These are phyloP conservation scores for Conchocele bisecta DNA, from an alignment of 2,888 invertebrate genomes.

Conservation along the genomic window DNA sequence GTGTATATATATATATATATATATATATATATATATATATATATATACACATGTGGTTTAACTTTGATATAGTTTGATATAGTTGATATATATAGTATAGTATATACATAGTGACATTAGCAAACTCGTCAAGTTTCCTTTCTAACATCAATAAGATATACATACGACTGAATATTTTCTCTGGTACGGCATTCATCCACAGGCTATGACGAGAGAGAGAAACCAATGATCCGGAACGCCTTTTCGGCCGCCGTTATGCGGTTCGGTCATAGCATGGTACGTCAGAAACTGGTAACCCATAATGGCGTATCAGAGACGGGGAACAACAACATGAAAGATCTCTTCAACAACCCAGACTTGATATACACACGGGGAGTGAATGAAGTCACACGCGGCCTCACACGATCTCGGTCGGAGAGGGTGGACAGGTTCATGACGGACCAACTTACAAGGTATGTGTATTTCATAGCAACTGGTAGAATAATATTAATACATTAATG, in stretches of 20 bases:
- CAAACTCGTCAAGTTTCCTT: too few relatives aligned
- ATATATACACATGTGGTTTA: too few relatives aligned
- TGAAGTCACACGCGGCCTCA: constrained; percentile 31
- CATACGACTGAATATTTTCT: too few relatives aligned
- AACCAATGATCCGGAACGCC: constrained; percentile 71
- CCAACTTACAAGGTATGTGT: constrained; percentile 24
- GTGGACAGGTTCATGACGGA: constrained; percentile 23
- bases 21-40: too few relatives aligned
- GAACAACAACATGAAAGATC: constrained; percentile 12
- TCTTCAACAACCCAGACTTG: constrained; percentile 30
- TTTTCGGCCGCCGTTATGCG: constrained; percentile 79
- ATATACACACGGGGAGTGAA: constrained; percentile 29
- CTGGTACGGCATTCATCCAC: too few relatives aligned
- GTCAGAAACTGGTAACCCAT: constrained; percentile 19
- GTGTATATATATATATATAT: too few relatives aligned
- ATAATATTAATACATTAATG: too few relatives aligned
- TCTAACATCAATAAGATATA: too few relatives aligned
- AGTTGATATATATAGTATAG: too few relatives aligned
- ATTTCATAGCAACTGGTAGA: too few relatives aligned
- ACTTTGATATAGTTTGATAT: too few relatives aligned
- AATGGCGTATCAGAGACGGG: constrained; percentile 11
- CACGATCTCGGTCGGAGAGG: constrained; percentile 15
- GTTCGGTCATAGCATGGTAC: constrained; percentile 72
- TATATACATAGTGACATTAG: too few relatives aligned
- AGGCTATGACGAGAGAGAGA: constrained; percentile 57